These are phyloP conservation scores for Caenorhabditis japonica DNA, from an alignment of 2,888 invertebrate genomes.

Conservation along the genomic window DNA sequence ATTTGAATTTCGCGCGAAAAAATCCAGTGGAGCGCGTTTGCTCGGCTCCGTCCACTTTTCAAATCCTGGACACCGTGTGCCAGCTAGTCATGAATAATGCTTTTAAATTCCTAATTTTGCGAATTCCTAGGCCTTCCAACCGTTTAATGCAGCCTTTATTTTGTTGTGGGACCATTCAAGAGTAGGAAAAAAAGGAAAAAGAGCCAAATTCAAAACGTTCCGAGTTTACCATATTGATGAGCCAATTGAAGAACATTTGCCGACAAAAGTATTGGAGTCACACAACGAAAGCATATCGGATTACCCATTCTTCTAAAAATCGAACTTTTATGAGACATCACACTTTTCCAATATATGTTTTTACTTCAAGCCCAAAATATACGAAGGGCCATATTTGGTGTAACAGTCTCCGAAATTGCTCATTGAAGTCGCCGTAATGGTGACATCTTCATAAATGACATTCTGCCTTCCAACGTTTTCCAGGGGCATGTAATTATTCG, in stretches of 20 bases:
- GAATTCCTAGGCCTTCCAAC: no score
- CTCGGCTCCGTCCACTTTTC: no score
- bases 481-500: slow-evolving; percentile 23
- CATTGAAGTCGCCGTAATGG: slow-evolving; percentile 60
- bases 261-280: slow-evolving; percentile 62
- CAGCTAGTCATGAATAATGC: no score
- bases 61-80: no score
- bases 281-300: slow-evolving; percentile 66
- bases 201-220: no score
- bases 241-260: slow-evolving; percentile 66
- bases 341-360: background rate
- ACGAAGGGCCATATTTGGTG: slow-evolving; percentile 59
- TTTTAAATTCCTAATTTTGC: no score
- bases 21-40: no score
- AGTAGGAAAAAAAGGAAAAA: no score
- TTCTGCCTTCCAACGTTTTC: slow-evolving; percentile 30
- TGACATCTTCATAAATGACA: slow-evolving; percentile 57
- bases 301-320: slow-evolving; percentile 64
- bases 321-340: background rate
- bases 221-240: slow-evolving; percentile 69
- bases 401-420: slow-evolving; percentile 70
- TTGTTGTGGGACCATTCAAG: no score
- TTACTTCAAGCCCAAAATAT: slow-evolving; percentile 66
- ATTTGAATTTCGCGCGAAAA: no score
- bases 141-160: no score